Percentiles rank a stretch among this genome's conserved stretches.
Conservation (phyloP, 2,113 vertebrate genomes). For the Barnardius zonarius region DNA sequence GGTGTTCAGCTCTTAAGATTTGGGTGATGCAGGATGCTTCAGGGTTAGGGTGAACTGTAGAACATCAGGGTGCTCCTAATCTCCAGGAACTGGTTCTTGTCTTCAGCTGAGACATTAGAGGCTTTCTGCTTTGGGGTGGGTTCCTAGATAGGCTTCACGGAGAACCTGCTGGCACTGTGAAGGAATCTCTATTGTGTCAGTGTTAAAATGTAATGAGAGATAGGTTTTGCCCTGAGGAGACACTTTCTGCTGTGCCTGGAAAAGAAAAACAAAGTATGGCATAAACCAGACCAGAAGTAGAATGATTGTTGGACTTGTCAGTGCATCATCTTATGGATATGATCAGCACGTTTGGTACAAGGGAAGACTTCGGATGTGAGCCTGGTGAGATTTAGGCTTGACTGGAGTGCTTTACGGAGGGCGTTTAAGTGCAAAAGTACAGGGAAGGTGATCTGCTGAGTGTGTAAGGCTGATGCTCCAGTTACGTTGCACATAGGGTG, state of each 20-base stretch:
- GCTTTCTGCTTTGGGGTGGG: background rate
- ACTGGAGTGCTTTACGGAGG: background rate
- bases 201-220: background rate
- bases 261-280: background rate
- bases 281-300: background rate
- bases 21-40: background rate
- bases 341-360: rapidly evolving
- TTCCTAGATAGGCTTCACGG: background rate
- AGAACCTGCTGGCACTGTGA: background rate
- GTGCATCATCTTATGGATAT: background rate
- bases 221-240: background rate
- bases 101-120: background rate
- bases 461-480: background rate
- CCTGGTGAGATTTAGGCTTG: background rate
- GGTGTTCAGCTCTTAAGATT: too few relatives aligned
- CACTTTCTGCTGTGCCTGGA: background rate
- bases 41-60: background rate
- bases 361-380: background rate
- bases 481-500: background rate
- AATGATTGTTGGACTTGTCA: background rate
- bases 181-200: background rate
- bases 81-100: background rate
- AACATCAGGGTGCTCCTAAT: background rate
- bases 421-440: background rate
- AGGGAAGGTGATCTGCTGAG: background rate